Conservation (phyloP, 2,888 invertebrate species). For the Sphecodes monilicornis region DNA sequence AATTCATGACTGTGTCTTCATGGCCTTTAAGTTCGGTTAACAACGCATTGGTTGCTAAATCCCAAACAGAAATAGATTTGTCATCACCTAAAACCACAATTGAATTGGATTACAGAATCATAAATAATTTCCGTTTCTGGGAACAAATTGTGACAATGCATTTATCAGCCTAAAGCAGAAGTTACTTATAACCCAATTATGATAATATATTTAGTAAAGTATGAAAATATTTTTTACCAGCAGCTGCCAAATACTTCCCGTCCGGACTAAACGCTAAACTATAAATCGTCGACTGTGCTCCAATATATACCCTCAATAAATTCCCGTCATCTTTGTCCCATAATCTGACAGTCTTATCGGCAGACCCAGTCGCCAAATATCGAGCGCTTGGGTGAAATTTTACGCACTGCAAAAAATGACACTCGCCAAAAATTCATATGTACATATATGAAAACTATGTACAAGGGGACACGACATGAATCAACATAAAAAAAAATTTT, state of each 20-base stretch:
- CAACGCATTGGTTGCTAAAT: slow-evolving; percentile 80
- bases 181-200: background rate
- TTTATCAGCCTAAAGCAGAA: background rate
- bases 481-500: too few relatives aligned
- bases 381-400: slow-evolving; percentile 96
- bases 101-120: background rate
- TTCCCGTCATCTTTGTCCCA: slow-evolving; percentile 95
- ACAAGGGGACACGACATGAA: background rate
- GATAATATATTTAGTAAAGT: background rate
- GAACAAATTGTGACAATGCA: background rate
- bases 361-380: slow-evolving; percentile 95
- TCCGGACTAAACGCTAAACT: slow-evolving; percentile 93
- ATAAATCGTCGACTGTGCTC: slow-evolving; percentile 91
- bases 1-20: slow-evolving; percentile 82
- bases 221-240: slow-evolving; percentile 86
- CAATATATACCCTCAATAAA: slow-evolving; percentile 91
- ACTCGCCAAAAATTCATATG: background rate
- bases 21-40: slow-evolving; percentile 82
- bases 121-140: background rate
- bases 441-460: background rate
- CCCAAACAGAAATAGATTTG: slow-evolving; percentile 81
- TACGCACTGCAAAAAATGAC: slow-evolving; percentile 86
- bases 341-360: slow-evolving; percentile 94
- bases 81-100: slow-evolving; percentile 77
- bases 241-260: slow-evolving; percentile 93